Evolutionary conservation across 2,113 vertebrate species (phyloP).

Genomic region (Neodontobutis hainanensis): DNA sequence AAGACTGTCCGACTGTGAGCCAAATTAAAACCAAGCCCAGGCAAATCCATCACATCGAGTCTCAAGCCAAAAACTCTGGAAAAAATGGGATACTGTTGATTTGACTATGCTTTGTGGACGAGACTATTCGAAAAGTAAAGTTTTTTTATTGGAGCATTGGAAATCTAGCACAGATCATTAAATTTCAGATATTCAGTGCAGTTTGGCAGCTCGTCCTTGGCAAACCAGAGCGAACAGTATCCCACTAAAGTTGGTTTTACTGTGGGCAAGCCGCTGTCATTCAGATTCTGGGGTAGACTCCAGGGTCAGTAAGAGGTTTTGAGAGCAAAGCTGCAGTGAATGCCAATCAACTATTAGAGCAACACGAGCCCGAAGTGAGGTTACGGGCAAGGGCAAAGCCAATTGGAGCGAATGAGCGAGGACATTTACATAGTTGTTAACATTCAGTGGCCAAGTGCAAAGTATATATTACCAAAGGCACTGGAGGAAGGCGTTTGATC

Average conservation of each 20-base stretch:
- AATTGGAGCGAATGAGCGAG: constrained; percentile 37
- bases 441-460: constrained; percentile 44
- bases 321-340: constrained; percentile 33
- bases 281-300: constrained; percentile 21
- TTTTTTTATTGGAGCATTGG: neutral
- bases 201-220: constrained; percentile 1
- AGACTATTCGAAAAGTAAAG: constrained; percentile 4
- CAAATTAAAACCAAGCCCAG: constrained; percentile 37
- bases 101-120: constrained; percentile 8
- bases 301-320: constrained; percentile 50
- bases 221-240: constrained; percentile 14
- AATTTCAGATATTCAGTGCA: neutral
- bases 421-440: constrained; percentile 42
- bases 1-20: constrained; percentile 30
- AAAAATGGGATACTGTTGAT: constrained; percentile 6
- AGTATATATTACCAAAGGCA: constrained; percentile 17
- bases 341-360: constrained; percentile 43
- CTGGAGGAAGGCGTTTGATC: constrained; percentile 9
- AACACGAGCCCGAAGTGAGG: constrained; percentile 33
- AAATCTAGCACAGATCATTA: constrained; percentile 12
- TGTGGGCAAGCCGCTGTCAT: constrained; percentile 15
- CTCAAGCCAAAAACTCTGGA: constrained; percentile 16
- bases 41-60: constrained; percentile 20
- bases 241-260: constrained; percentile 16
- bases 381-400: constrained; percentile 34